Base-by-base conservation (phyloP, 2,797 vertebrate genomes). In the Miichthys miiuy region DNA sequence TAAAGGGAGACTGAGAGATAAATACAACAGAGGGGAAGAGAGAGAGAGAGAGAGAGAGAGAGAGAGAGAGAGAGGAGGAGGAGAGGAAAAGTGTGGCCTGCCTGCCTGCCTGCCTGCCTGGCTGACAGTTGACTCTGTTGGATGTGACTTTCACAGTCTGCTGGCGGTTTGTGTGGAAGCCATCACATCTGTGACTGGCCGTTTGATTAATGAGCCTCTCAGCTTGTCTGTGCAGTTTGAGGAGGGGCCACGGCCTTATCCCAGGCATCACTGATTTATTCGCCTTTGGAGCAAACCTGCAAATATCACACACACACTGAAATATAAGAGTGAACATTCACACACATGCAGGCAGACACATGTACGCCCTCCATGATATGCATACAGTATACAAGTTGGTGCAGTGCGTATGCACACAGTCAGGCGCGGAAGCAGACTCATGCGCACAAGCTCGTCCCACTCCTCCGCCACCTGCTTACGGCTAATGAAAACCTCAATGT, bases 91-190 rank as follows among this genome's bases (percentile, higher is more conserved):
- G 88, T 90, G 88, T 14, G 83, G 80, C 78, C 90, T 81, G 88
- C 93, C 91, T 93, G 83, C 90, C 93, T 96, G 89, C 80, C 51
- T 77, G 91, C 76, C 85, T 85, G 83, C 90, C 93, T 96, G 89
- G 94, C 95, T 97, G 96, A 96, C 95, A 97, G 93, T 96, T 96
- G 93, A 92, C 92, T 95, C 92, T 96, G 96, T 94, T 95, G 93
- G 96, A 97, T 97, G 96, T 99, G 97, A 99, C 98, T 99, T 99
- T 99, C 97, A 99, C 97, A 99, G 97, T 97, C 97, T 96, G 96
- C 93, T 98, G 96, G 95, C 95, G 95, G 96, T 96, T 95, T 96
- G 96, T 95, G 96, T 96, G 95, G 96, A 97, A 97, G 95, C 93
- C 95, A 97, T 97, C 97, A 98, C 97, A 98, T 97, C 97, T 98